These are phyloP conservation scores for Allygus modestus DNA, from an alignment of 2,888 invertebrate species.

Conservation along the genomic window DNA sequence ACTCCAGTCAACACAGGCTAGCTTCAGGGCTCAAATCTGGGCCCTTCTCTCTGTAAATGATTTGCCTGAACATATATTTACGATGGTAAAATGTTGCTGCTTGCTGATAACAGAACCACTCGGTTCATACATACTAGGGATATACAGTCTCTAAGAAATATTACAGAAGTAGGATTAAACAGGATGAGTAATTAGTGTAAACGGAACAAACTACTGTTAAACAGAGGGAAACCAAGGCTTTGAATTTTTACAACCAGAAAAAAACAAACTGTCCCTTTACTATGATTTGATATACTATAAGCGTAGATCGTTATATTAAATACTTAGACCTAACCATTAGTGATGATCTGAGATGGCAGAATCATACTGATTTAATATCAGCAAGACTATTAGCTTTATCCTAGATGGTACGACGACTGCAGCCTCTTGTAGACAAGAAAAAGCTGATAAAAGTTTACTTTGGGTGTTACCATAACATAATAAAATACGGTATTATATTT, in stretches of 20 bases:
- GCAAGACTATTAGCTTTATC: slow-evolving; percentile 4
- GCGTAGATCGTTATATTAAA: neutral
- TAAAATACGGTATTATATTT: slow-evolving; percentile 26
- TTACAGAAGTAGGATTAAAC: neutral
- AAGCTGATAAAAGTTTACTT: slow-evolving; percentile 3
- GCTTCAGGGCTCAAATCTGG: slow-evolving; percentile 35
- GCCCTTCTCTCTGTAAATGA: slow-evolving; percentile 45
- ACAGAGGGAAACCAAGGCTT: neutral
- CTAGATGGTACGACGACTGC: slow-evolving; percentile 15
- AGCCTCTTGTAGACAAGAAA: neutral
- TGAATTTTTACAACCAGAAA: neutral
- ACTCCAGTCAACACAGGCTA: slow-evolving; percentile 30
- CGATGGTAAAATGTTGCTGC: slow-evolving; percentile 25
- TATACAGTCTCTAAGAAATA: neutral
- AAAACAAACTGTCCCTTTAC: neutral
- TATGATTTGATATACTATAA: neutral
- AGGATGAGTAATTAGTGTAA: neutral
- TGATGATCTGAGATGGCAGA: neutral
- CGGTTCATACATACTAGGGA: neutral
- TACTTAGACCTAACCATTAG: neutral
- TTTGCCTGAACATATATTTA: slow-evolving; percentile 2
- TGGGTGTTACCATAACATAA: slow-evolving; percentile 31
- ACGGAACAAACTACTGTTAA: neutral
- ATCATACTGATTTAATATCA: neutral
- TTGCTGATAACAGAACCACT: slow-evolving; percentile 33